Percentiles rank a stretch among this genome's conserved stretches.
phyloP scores from a whole-genome alignment of 2,113 vertebrate genomes.

The Sterna hirundo region DNA sequence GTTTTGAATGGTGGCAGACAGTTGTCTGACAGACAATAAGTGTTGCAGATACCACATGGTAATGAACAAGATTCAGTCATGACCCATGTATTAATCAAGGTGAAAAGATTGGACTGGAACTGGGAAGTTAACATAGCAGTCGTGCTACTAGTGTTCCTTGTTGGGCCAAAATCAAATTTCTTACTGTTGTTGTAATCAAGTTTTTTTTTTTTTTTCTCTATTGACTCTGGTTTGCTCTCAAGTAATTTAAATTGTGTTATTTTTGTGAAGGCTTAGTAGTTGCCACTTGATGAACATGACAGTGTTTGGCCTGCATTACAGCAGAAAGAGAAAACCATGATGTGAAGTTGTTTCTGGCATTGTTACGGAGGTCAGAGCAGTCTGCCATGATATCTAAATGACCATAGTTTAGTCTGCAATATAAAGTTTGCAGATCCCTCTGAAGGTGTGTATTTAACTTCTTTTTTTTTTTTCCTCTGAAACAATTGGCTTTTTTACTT shows the following conservation, averaged over 20 bases:
- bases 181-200: not conserved
- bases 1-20: not conserved
- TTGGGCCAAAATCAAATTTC: not conserved
- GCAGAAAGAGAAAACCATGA: not conserved
- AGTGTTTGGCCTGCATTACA: not conserved
- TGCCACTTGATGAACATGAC: not conserved
- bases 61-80: not conserved
- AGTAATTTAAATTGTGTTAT: not conserved
- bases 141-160: not conserved
- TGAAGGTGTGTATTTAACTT: not conserved
- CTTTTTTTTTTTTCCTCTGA: too few relatives aligned
- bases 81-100: too few relatives aligned
- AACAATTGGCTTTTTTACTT: not conserved
- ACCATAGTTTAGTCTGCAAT: not conserved
- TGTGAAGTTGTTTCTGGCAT: not conserved
- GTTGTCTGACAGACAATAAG: fast-evolving
- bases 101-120: not conserved
- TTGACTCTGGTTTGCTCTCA: not conserved
- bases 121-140: not conserved
- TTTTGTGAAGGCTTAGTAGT: not conserved
- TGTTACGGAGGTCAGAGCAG: not conserved
- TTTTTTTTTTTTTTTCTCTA: too few relatives aligned
- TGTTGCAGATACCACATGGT: fast-evolving
- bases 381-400: not conserved
- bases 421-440: not conserved